Percentiles rank a stretch among this genome's conserved stretches.
Conservation (phyloP, 2,113 vertebrate genomes). For the Jaculus jaculus region DNA sequence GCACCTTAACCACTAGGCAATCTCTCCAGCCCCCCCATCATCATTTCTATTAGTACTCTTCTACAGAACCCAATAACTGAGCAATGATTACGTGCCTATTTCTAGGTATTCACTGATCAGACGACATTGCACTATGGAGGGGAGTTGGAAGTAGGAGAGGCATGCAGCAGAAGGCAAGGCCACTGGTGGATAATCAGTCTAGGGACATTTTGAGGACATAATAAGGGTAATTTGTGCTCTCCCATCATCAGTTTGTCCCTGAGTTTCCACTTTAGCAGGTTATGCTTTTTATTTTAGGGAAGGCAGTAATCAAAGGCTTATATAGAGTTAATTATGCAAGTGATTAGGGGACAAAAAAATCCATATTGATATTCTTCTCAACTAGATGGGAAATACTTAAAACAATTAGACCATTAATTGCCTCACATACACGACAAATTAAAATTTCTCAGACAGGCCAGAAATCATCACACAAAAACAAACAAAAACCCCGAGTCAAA, state of each 20-base stretch:
- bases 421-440: background rate
- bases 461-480: constrained; percentile 29
- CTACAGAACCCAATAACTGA: background rate
- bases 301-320: constrained; percentile 43
- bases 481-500: background rate
- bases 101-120: background rate
- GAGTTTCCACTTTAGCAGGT: constrained; percentile 28
- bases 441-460: constrained; percentile 31
- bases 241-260: constrained; percentile 14
- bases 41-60: background rate
- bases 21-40: too few species aligned
- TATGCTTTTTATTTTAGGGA: constrained; percentile 3
- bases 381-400: constrained; percentile 56
- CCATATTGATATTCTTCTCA: constrained; percentile 47
- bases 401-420: constrained; percentile 55
- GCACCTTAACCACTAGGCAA: too few species aligned
- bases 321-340: constrained; percentile 61
- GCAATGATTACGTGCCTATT: background rate
- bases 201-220: constrained; percentile 15
- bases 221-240: background rate
- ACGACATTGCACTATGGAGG: background rate
- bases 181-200: background rate
- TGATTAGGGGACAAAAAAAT: constrained; percentile 45
- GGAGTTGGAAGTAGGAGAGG: background rate
- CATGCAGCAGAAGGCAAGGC: background rate